Base-by-base conservation (phyloP, 2,797 vertebrate species). In the Bryconaethiops microstoma region DNA sequence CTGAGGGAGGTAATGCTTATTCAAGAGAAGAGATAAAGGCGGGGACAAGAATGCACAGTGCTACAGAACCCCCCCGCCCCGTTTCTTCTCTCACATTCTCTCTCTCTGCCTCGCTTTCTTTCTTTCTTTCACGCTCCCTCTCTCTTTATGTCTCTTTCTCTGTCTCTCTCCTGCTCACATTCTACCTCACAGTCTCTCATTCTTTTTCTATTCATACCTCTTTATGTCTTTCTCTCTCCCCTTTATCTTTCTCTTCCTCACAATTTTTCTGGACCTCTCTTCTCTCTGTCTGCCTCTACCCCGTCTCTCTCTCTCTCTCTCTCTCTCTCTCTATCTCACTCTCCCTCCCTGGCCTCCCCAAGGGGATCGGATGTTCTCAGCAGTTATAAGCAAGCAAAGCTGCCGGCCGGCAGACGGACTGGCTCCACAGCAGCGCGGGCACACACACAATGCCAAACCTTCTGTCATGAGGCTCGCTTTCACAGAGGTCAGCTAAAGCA, bases 301-400 rank as follows among this genome's bases (percentile, higher is more conserved):
- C 45, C 54, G 13, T 72, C 78, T 59, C 72, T 0, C 79, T 23
- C 50, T 39, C 76, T 25, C 77, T 14, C 54, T 39, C 60, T 17
- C 76, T 9, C 10, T 48, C 74, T 8, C 54, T 35, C 40, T 60
- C 45, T 45, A 72, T 21, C 40, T 69, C 77, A 72, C 68, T 82
- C 68, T 72, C 90, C 88, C 89, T 91, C 91, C 90, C 90, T 14
- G 88, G 92, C 94, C 93, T 96, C 92, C 91, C 92, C 6, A 92
- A 88, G 88, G 92, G 95, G 94, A 95, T 94, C 94, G 94, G 95
- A 95, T 96, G 94, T 92, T 95, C 95, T 95, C 94, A 94, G 94
- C 94, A 89, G 94, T 96, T 95, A 91, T 91, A 93, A 95, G 94
- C 89, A 80, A 94, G 94, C 93, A 91, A 93, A 95, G 93, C 86